Conservation (phyloP, 1,140 invertebrate genomes). For the Archegozetes longisetosus region DNA sequence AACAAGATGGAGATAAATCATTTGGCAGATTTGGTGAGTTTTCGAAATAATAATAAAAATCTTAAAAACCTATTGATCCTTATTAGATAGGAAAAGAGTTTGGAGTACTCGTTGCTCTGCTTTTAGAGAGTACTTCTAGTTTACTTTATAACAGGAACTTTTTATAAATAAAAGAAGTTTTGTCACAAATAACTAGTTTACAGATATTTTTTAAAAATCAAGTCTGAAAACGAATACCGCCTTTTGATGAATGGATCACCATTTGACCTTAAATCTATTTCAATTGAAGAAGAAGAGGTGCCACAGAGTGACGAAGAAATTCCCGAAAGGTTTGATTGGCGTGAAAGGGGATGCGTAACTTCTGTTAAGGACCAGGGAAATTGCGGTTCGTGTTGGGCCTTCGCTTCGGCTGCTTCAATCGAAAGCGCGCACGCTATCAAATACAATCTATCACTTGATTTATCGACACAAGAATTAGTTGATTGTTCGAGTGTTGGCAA, state of each 20-base stretch:
- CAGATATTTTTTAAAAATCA: too few relatives aligned
- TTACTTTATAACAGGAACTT: too few relatives aligned
- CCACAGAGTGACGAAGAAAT: constrained; percentile 36
- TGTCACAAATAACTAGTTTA: too few relatives aligned
- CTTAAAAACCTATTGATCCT: too few relatives aligned
- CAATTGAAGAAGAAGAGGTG: constrained; percentile 22
- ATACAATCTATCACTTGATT: neutral
- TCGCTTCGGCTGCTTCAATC: constrained; percentile 45
- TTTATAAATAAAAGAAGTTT: neutral
- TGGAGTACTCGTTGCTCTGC: too few relatives aligned
- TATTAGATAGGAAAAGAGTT: too few relatives aligned
- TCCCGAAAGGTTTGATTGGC: constrained; percentile 11
- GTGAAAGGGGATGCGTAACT: neutral
- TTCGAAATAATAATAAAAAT: too few relatives aligned
- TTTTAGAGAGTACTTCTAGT: too few relatives aligned
- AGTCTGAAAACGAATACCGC: neutral
- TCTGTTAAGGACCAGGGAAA: constrained; percentile 3
- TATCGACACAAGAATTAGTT: constrained; percentile 16
- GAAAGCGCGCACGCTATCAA: constrained; percentile 7
- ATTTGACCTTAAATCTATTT: neutral
- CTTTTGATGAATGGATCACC: neutral
- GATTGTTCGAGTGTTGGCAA: constrained; percentile 7
- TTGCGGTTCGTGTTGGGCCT: constrained; percentile 17
- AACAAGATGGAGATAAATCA: neutral
- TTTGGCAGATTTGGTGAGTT: neutral